These are phyloP conservation scores for Eumeta japonica DNA, from an alignment of 1,140 invertebrate species.

Conservation along the genomic window DNA sequence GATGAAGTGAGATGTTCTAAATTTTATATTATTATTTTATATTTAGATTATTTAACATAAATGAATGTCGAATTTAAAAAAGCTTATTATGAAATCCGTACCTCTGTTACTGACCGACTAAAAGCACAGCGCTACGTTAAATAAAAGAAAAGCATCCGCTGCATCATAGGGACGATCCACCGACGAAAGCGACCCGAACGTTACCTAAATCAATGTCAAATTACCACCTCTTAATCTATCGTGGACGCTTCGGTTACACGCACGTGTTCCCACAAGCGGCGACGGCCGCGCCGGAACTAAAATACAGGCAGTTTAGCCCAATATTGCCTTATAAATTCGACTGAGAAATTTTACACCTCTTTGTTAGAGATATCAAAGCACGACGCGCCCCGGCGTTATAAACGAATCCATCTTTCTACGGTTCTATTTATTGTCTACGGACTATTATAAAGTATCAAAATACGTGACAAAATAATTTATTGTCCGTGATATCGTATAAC, in stretches of 20 bases:
- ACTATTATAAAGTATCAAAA: too few relatives aligned
- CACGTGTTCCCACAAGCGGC: slow-evolving; percentile 31
- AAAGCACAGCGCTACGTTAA: too few relatives aligned
- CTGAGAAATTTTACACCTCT: slow-evolving; percentile 50
- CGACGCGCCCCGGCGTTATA: slow-evolving; percentile 30
- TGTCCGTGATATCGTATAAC: too few relatives aligned
- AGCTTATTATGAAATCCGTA: too few relatives aligned
- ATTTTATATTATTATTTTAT: too few relatives aligned
- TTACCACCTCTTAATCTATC: slow-evolving; percentile 53
- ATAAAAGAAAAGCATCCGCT: too few relatives aligned
- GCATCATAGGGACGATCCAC: too few relatives aligned
- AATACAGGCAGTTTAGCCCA: slow-evolving; percentile 28
- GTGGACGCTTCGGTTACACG: slow-evolving; percentile 46
- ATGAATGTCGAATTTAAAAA: background rate
- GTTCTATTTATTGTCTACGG: too few relatives aligned
- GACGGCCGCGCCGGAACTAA: slow-evolving; percentile 23
- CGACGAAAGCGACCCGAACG: slow-evolving; percentile 36
- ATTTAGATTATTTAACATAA: too few relatives aligned
- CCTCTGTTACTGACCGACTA: too few relatives aligned
- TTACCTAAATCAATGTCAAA: slow-evolving; percentile 54
- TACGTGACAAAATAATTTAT: too few relatives aligned
- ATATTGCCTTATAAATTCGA: slow-evolving; percentile 44
- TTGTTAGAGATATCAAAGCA: slow-evolving; percentile 42
- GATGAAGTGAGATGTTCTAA: too few relatives aligned
- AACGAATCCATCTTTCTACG: slow-evolving; percentile 34